phyloP scores from a whole-genome alignment of 1,140 invertebrate genomes.

The Ctenoplectra terminalis region DNA sequence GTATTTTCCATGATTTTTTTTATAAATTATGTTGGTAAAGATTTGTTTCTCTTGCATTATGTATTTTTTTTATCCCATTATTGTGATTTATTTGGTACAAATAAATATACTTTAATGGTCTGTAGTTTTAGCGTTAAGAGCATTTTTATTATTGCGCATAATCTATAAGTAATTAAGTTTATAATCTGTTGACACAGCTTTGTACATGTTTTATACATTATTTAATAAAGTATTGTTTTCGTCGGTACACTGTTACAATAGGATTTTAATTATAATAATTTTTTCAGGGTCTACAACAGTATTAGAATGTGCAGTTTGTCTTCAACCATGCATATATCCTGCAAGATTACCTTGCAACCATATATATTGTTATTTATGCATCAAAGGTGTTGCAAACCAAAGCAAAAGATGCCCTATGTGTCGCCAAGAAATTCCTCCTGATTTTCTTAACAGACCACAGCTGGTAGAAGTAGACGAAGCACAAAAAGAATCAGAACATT shows the following conservation, averaged over 20 bases:
- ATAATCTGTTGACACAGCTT: too few relatives aligned
- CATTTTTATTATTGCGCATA: background rate
- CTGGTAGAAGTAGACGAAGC: slow-evolving; percentile 86
- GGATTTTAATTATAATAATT: background rate
- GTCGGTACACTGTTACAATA: too few relatives aligned
- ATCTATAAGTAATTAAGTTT: slow-evolving; percentile 1
- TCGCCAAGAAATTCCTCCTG: slow-evolving; percentile 90
- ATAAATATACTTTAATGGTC: too few relatives aligned
- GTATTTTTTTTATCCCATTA: too few relatives aligned
- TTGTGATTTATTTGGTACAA: too few relatives aligned
- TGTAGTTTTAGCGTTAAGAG: background rate
- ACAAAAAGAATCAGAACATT: slow-evolving; percentile 80
- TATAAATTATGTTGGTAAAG: too few relatives aligned
- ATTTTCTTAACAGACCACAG: slow-evolving; percentile 93
- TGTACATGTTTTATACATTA: too few relatives aligned
- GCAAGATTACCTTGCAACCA: slow-evolving; percentile 95
- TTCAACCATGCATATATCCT: slow-evolving; percentile 94
- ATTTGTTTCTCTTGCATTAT: too few relatives aligned
- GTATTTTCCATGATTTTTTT: too few relatives aligned
- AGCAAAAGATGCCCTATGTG: slow-evolving; percentile 94
- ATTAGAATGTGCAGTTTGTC: slow-evolving; percentile 95
- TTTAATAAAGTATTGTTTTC: too few relatives aligned
- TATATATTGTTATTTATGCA: slow-evolving; percentile 97
- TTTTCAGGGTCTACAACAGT: slow-evolving; percentile 62
- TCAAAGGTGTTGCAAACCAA: slow-evolving; percentile 95